Base-by-base conservation (phyloP, 2,888 invertebrate species). In the Pristionchus arcanus region DNA sequence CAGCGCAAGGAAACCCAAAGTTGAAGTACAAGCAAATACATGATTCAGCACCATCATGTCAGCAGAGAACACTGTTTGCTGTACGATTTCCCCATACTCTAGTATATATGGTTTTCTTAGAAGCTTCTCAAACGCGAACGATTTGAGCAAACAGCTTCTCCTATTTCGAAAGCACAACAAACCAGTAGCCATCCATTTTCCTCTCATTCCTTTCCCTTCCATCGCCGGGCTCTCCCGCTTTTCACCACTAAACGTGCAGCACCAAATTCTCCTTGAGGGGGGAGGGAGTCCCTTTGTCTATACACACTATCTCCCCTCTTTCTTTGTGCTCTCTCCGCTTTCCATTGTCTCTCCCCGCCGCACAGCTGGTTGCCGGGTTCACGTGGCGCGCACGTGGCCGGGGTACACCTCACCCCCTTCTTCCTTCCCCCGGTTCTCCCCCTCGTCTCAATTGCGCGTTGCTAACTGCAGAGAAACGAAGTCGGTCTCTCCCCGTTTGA, bases 211-310 rank as follows among this genome's bases (percentile, higher is more conserved):
- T 4, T n/a, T 13, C 11, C 13, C 5, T n/a, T n/a, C 28, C 55
- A n/a, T 3, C 63, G 63, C 11, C 11, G 63, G 37, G 21, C 37
- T 49, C n/a, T 49, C 81, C 49, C 81, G 21, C 34, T 2, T 13
- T 28, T 28, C n/a, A 1, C 28, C 68, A 28, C 13, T 25, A 31
- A 34, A 34, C 71, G 71, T 81, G 74, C 31, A 11, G 71, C 34
- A 7, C 19, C 31, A 13, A 2, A 34, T 37, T 74, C 37, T 74
- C 81, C 49, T 81, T 42, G 81, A 53, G 81, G n/a, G 49, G n/a
- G 28, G 74, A n/a, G n/a, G 81, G 42, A 81, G 21, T 28, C 81
- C 81, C 81, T 53, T 53, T 53, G 81, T 81, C 81, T 81, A 55
- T 55, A 7, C 84, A n/a, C n/a, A 13, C 28, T 42, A 5, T 31